phyloP scores from a whole-genome alignment of 2,113 vertebrate genomes.

The Chitala chitala region DNA sequence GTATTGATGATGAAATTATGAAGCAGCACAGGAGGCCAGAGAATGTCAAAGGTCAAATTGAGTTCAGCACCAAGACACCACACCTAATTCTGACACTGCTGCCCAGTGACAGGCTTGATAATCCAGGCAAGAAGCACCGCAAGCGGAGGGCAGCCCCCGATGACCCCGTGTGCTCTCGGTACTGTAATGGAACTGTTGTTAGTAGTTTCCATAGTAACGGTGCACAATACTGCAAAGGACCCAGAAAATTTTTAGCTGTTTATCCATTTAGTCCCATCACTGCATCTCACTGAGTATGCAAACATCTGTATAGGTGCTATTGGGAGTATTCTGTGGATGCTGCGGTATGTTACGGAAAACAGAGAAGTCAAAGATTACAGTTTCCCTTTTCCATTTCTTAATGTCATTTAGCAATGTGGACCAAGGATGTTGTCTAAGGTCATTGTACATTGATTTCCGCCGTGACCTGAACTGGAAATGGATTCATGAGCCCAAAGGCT shows the following conservation, averaged over 20 bases:
- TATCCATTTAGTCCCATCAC: neutral
- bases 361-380: too few relatives aligned
- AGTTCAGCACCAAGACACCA: conserved; percentile 68
- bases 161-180: conserved; percentile 63
- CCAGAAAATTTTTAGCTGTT: neutral
- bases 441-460: conserved; percentile 72
- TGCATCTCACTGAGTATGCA: neutral
- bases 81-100: conserved; percentile 73
- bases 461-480: conserved; percentile 77
- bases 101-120: conserved; percentile 64
- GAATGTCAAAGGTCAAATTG: conserved; percentile 56
- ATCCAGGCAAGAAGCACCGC: conserved; percentile 59
- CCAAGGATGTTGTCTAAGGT: conserved; percentile 69
- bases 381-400: neutral
- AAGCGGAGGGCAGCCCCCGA: conserved; percentile 66
- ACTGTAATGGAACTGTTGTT: conserved; percentile 12
- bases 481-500: conserved; percentile 74
- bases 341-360: too few relatives aligned
- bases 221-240: neutral
- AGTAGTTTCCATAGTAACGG: neutral
- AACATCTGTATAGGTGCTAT: neutral
- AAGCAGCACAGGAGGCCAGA: conserved; percentile 52
- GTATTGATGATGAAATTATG: conserved; percentile 62
- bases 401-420: conserved; percentile 50
- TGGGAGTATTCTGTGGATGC: neutral